Evolutionary conservation across 2,113 vertebrate species (phyloP).

Genomic region (Todiramphus saurophagus): DNA sequence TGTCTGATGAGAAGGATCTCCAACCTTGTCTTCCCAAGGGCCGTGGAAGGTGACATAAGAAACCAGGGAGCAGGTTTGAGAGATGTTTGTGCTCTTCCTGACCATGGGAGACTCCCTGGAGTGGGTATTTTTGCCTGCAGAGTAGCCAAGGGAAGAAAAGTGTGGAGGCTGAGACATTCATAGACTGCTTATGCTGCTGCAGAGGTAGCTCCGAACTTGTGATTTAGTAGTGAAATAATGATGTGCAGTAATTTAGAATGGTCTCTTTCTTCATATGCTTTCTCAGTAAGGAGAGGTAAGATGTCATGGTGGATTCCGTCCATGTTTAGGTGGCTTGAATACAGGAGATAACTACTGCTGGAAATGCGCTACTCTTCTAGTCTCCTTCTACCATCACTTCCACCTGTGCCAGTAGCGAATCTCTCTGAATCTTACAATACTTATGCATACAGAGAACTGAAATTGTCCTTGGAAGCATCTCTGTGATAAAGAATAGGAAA

Average conservation of each 20-base stretch:
- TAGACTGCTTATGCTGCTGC: not conserved
- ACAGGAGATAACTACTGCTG: not conserved
- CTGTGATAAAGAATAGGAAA: not conserved
- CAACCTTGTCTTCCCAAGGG: not conserved
- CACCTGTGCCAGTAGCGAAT: not conserved
- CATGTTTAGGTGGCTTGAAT: not conserved
- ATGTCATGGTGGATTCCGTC: not conserved
- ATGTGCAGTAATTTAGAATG: not conserved
- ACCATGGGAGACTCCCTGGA: not conserved
- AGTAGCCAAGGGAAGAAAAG: not conserved
- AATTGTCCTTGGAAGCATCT: not conserved
- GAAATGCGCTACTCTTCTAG: not conserved
- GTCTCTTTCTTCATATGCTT: not conserved
- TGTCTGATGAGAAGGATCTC: not conserved
- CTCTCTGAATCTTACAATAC: not conserved
- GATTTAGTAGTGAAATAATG: slow-evolving; percentile 24
- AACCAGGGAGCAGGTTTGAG: not conserved
- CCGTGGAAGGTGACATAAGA: not conserved
- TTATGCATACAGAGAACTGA: not conserved
- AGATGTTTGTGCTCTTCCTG: not conserved
- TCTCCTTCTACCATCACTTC: not conserved
- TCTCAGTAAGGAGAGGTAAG: not conserved
- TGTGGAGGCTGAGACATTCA: not conserved
- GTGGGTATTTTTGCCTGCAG: not conserved
- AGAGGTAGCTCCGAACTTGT: not conserved